phyloP scores from a whole-genome alignment of 2,888 invertebrate genomes.

The Ellobium chinense region DNA sequence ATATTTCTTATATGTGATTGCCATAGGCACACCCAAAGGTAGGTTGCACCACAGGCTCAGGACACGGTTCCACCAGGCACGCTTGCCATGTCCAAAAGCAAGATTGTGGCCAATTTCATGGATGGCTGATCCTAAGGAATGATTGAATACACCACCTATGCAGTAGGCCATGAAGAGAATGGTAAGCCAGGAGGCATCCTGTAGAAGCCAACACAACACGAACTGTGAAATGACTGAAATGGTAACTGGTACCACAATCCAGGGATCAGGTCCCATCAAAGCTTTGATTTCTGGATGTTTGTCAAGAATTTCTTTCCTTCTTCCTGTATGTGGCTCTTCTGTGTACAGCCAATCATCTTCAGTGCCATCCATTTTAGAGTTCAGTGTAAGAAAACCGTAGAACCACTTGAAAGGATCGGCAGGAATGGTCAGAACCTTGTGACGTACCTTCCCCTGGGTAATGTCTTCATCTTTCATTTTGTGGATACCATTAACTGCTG shows the following conservation, averaged over 20 bases:
- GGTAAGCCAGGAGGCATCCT: slow-evolving; percentile 69
- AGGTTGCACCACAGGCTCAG: slow-evolving; percentile 77
- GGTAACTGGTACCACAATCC: slow-evolving; percentile 69
- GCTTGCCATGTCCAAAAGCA: slow-evolving; percentile 76
- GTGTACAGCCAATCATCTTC: slow-evolving; percentile 91
- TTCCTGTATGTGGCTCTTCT: slow-evolving; percentile 96
- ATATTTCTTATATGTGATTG: slow-evolving; percentile 78
- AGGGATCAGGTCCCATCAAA: slow-evolving; percentile 77
- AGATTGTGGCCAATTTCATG: slow-evolving; percentile 79
- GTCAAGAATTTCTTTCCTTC: slow-evolving; percentile 92
- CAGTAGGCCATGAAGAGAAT: slow-evolving; percentile 70
- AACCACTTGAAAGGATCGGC: slow-evolving; percentile 49
- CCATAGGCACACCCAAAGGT: slow-evolving; percentile 76
- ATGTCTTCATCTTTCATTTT: not conserved
- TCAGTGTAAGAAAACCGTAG: slow-evolving; percentile 46
- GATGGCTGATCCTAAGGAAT: slow-evolving; percentile 77
- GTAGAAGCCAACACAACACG: slow-evolving; percentile 64
- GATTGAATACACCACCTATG: slow-evolving; percentile 75
- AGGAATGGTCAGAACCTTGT: not conserved
- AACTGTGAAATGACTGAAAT: slow-evolving; percentile 69
- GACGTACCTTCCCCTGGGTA: not conserved
- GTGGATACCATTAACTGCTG: slow-evolving; percentile 8
- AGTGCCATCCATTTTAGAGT: slow-evolving; percentile 33
- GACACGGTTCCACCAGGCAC: slow-evolving; percentile 55
- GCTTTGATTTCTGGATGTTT: slow-evolving; percentile 78